Base-by-base conservation (phyloP, 2,888 invertebrate species). In the Pseudococcus jackbeardsleyi region DNA sequence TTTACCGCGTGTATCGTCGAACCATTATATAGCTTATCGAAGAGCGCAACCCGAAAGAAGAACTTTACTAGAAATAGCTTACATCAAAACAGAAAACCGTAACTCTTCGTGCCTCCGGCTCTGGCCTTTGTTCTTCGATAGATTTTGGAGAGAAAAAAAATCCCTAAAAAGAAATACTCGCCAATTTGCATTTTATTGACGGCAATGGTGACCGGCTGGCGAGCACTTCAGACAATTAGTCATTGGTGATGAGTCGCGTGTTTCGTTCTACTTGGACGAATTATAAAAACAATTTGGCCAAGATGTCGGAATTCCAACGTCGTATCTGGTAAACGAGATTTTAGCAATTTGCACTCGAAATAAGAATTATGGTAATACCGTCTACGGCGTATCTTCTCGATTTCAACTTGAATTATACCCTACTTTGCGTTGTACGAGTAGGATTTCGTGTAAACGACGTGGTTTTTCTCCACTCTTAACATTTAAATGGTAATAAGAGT, bases 351-450 rank as follows among this genome's bases (percentile, higher is more conserved):
- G 79, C 79, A 82, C 79, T 82, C 46, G 79, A 46, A 82, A 82
- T 82, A 82, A 82, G 79, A 82, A 82, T 82, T 82, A 82, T 82
- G 79, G 42, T 82, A 82, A 82, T 82, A 46, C 72, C 72, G n/a
- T 17, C 46, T 11, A 11, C 17, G 79, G 77, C 54, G 54, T 54
- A n/a, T 54, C 48, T 59, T n/a, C 42, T 42, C n/a, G n/a, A n/a
- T 59, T 59, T 59, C 59, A 59, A 59, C 15, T 59, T 59, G 59
- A 59, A 59, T 59, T 59, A 59, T 59, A 59, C 59, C n/a, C n/a
- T 64, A 64, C 64, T 42, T 82, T 82, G n/a, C 22, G 12, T 82
- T 19, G n/a, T 82, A 82, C 46, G 64, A 64, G 64, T 39, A 39
- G 15, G 39, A 82, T 82, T 42, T 82, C 46, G 46, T 19, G 64